Conservation (phyloP, 2,797 vertebrate species). For the Thalassophryne amazonica region DNA sequence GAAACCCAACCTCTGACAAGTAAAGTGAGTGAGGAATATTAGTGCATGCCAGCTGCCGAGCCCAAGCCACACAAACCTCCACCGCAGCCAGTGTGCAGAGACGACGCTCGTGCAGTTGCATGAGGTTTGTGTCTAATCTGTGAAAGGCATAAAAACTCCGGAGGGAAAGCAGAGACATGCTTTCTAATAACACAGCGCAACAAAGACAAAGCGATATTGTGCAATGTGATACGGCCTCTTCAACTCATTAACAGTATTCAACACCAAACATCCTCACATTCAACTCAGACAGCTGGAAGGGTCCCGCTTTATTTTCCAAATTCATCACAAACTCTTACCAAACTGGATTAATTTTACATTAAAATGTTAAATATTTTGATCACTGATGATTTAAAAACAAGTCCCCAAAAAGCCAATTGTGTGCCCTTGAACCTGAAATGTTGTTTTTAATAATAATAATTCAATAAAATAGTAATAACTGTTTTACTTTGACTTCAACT, state of each 20-base stretch:
- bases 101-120: neutral
- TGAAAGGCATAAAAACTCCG: conserved; percentile 12
- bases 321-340: too few relatives aligned
- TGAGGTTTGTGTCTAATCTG: conserved; percentile 60
- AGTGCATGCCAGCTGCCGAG: conserved; percentile 69
- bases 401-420: neutral
- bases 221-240: conserved; percentile 26
- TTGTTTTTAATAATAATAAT: neutral
- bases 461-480: too few relatives aligned
- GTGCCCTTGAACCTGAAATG: fast-evolving
- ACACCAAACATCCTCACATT: conserved; percentile 17
- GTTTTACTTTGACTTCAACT: too few relatives aligned
- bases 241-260: conserved; percentile 13
- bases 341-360: too few relatives aligned
- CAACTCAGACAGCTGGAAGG: neutral
- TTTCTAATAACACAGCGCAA: conserved; percentile 25
- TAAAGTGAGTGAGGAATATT: conserved; percentile 72
- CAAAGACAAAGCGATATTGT: conserved; percentile 8
- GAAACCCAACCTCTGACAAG: conserved; percentile 73
- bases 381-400: neutral
- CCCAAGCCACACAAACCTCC: conserved; percentile 13
- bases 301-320: neutral
- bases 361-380: neutral
- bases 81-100: neutral
- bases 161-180: conserved; percentile 17